Conservation (phyloP, 2,113 vertebrate species). For the Azemiops feae region DNA sequence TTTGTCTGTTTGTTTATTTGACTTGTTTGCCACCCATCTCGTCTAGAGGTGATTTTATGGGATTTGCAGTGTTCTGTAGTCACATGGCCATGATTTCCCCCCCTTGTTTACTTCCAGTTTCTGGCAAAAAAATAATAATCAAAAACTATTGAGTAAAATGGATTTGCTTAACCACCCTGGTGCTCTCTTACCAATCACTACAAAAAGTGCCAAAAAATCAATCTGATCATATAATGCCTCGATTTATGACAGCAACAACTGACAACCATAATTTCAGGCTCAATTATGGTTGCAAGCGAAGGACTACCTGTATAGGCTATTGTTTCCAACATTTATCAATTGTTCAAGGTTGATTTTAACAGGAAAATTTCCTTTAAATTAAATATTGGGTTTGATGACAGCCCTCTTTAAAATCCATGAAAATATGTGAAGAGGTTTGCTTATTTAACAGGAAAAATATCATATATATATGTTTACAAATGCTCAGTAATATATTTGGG, state of each 20-base stretch:
- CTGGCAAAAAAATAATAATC: background rate
- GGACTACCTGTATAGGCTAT: background rate
- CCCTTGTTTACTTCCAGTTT: background rate
- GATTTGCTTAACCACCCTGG: background rate
- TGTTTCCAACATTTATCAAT: background rate
- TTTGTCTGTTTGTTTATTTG: no score
- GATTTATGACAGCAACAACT: background rate
- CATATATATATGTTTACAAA: background rate
- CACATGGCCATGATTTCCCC: background rate
- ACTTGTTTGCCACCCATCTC: no score
- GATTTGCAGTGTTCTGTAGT: no score
- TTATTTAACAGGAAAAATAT: background rate
- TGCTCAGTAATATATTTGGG: background rate
- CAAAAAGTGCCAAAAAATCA: background rate
- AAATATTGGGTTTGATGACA: background rate
- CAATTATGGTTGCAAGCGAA: background rate
- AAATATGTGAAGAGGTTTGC: background rate
- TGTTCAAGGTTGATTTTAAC: background rate
- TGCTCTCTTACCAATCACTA: background rate
- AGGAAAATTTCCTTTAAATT: background rate
- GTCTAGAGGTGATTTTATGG: no score
- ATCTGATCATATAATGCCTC: background rate
- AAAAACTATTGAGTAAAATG: background rate
- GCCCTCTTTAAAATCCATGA: background rate
- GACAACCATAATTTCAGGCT: background rate